Evolutionary conservation across 2,113 vertebrate genomes (phyloP), one percentile per base, ranked within the genome.

Genomic region (Phrynosoma blainvillii): DNA sequence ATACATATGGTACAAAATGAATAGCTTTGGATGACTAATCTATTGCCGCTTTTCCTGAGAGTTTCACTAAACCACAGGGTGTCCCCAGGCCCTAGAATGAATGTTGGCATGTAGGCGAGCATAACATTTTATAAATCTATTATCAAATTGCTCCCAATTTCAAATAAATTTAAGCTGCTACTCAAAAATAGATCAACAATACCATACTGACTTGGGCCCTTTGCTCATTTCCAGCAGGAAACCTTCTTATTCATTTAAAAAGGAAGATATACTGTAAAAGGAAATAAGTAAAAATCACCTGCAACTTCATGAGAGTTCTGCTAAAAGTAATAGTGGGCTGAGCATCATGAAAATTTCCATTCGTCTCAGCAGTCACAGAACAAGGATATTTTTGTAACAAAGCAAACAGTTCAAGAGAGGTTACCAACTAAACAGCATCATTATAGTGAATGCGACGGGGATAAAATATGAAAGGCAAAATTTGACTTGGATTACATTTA

Each of bases 41-140:
- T 0, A 71, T 76, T 36, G 59, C 36, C 10, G 13, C 78, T 75
- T 84, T n/a, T 27, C 85, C 82, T 89, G 75, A 65, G 89, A 87
- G 42, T 14, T 68, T 30, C 84, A 54, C 75, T 54, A 87, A 93
- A 86, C 54, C 47, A 92, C 83, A 87, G 87, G 0, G 5, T 76
- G 18, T 8, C 40, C 75, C 25, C 12, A 81, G 90, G 90, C 91
- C 18, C 3, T 30, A 20, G 62, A 86, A 78, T 71, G 87, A 90
- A 83, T 85, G 54, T 27, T 87, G 71, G 65, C 62, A 90, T 42
- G 12, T 54, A 40, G 21, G 77, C 62, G 65, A 80, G 77, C 56
- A 89, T 89, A 80, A 14, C 8, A 52, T 84, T 88, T 87, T 76
- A 84, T 36, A 90, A 80, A 65, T 73, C 80, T 92, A 95, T 84